Conservation (phyloP, 1,140 invertebrate genomes). For the Centruroides vittatus region DNA sequence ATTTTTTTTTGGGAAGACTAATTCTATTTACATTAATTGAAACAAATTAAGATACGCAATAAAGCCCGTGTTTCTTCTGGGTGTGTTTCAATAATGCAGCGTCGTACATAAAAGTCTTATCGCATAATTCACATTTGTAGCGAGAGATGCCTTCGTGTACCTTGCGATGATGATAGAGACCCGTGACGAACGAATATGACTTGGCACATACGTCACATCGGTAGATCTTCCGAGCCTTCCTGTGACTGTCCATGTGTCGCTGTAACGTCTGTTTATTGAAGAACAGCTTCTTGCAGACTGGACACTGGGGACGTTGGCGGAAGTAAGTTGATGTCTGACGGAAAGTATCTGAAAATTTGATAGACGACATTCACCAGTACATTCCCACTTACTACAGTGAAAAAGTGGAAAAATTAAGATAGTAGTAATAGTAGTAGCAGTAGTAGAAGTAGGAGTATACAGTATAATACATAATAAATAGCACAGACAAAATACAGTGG, state of each 20-base stretch:
- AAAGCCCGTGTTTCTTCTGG: not conserved
- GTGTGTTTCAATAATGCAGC: not conserved
- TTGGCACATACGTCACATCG: constrained; percentile 13
- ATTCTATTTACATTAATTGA: no score
- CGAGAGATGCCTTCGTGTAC: not conserved
- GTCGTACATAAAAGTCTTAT: not conserved
- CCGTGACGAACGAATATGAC: constrained; percentile 4
- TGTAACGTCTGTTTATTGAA: constrained; percentile 19
- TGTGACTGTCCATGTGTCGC: constrained; percentile 16
- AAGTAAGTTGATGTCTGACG: no score
- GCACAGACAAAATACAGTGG: no score
- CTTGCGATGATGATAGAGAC: constrained; percentile 2
- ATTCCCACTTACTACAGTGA: no score
- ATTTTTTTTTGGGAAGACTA: no score
- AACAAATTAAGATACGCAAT: no score
- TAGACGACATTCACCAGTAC: no score
- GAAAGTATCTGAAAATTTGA: no score
- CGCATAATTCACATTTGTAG: not conserved
- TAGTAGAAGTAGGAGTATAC: no score
- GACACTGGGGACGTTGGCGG: constrained; percentile 11
- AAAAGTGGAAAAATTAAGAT: no score
- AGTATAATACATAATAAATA: no score
- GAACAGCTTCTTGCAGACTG: constrained; percentile 17
- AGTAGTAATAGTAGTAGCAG: no score
- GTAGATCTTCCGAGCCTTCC: constrained; percentile 10